Conservation (phyloP, 2,797 vertebrate species). For the Anomalospiza imberbis region DNA sequence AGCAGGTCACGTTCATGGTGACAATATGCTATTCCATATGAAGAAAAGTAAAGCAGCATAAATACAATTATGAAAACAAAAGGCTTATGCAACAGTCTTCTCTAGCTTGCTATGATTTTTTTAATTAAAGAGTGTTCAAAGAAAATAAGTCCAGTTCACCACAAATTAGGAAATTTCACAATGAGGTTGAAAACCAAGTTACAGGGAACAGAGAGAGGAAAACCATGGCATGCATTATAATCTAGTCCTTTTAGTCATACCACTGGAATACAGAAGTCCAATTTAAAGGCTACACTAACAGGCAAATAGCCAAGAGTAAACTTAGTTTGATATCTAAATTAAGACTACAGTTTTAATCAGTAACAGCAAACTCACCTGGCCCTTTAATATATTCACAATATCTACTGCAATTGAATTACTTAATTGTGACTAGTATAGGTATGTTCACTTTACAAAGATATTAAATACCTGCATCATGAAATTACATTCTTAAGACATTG, state of each 20-base stretch:
- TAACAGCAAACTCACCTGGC: conserved; percentile 60
- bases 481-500: conserved; percentile 76
- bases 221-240: conserved; percentile 67
- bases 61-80: conserved; percentile 46
- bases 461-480: conserved; percentile 79
- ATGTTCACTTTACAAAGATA: conserved; percentile 74
- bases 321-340: conserved; percentile 73
- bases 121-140: conserved; percentile 1
- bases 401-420: conserved; percentile 67
- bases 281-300: conserved; percentile 73
- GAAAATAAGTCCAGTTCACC: conserved; percentile 83
- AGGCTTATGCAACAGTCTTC: conserved; percentile 74
- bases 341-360: conserved; percentile 59
- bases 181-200: conserved; percentile 38
- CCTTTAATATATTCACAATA: conserved; percentile 68
- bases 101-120: conserved; percentile 42
- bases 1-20: conserved; percentile 40
- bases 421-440: conserved; percentile 65
- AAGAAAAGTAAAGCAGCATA: conserved; percentile 57
- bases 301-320: conserved; percentile 71
- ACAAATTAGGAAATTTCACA: conserved; percentile 69
- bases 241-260: conserved; percentile 68
- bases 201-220: not conserved
- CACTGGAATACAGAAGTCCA: conserved; percentile 73
- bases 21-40: conserved; percentile 23